Base-by-base conservation (phyloP, 1,140 invertebrate genomes). In the Papilio xuthus region DNA sequence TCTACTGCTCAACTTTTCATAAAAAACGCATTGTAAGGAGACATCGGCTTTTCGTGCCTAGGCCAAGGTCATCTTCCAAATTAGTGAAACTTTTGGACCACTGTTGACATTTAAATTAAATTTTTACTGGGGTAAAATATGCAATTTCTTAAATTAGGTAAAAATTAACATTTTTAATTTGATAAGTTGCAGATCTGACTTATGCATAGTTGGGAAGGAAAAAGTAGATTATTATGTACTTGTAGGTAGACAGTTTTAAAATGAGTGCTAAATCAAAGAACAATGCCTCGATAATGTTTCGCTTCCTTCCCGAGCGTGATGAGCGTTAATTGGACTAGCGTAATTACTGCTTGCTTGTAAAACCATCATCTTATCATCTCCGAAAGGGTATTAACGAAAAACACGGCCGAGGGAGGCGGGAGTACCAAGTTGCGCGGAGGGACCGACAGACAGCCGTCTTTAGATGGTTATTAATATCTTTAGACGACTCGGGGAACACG, bases 401-500 rank as follows among this genome's bases (percentile, higher is more conserved):
- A 92, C 87, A 90, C 83, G 83, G 87, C 81, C 83, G 83, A 83
- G 78, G 82, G 84, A 79, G 78, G 70, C 77, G 78, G 79, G 83
- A 79, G 79, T 79, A 87, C 84, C 82, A 79, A 82, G 79, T 81
- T 86, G 88, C 79, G 86, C 86, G 84, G 85, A 84, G 83, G 79
- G 80, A 23, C 56, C 56, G 81, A 81, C 81, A 84, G 85, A 90
- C 86, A 90, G 82, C 82, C 83, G 86, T 88, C 88, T 90, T 89
- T 83, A 90, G 89, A 89, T 88, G 89, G 87, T 92, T 93, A 93
- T 93, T 92, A 93, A 92, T 92, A 91, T 92, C 89, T 89, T 92
- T 89, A 88, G 84, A 90, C 83, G 84, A 87, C 83, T 91, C 88
- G 85, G 86, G 84, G 91, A 91, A 91, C 92, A 90, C 86, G 85